Conservation (phyloP, 2,797 vertebrate genomes). For the Merluccius polli region DNA sequence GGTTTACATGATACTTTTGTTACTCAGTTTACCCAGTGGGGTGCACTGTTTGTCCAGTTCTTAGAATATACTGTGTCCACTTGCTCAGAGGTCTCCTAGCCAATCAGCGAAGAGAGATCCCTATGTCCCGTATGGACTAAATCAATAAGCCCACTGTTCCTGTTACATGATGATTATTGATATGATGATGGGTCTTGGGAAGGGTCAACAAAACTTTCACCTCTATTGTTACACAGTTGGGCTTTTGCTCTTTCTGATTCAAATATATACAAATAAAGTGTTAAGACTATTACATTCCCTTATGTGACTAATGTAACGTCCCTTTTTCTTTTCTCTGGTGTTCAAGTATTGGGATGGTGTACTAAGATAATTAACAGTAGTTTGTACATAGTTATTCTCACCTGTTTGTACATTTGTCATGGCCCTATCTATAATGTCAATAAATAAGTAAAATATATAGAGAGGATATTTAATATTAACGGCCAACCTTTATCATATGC, state of each 20-base stretch:
- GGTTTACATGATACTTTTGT: background rate
- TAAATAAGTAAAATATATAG: background rate
- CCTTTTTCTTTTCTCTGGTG: background rate
- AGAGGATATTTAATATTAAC: background rate
- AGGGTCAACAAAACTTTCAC: background rate
- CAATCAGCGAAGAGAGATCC: slow-evolving; percentile 20
- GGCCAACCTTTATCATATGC: background rate
- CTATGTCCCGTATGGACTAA: background rate
- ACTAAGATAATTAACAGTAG: background rate
- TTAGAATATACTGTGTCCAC: background rate
- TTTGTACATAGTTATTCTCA: background rate
- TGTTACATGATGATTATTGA: background rate
- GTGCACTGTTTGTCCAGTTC: background rate
- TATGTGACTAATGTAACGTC: background rate
- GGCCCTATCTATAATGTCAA: background rate
- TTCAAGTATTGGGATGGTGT: background rate
- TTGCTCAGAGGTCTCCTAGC: slow-evolving; percentile 10
- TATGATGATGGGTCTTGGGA: background rate
- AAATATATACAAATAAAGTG: background rate
- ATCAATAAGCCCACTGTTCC: background rate
- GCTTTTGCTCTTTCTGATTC: background rate
- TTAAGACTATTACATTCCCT: background rate
- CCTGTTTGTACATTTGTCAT: background rate
- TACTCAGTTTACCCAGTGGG: background rate
- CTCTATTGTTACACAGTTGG: background rate